These are phyloP conservation scores for Syngnathus floridae DNA, from an alignment of 2,113 vertebrate species.

Conservation along the genomic window DNA sequence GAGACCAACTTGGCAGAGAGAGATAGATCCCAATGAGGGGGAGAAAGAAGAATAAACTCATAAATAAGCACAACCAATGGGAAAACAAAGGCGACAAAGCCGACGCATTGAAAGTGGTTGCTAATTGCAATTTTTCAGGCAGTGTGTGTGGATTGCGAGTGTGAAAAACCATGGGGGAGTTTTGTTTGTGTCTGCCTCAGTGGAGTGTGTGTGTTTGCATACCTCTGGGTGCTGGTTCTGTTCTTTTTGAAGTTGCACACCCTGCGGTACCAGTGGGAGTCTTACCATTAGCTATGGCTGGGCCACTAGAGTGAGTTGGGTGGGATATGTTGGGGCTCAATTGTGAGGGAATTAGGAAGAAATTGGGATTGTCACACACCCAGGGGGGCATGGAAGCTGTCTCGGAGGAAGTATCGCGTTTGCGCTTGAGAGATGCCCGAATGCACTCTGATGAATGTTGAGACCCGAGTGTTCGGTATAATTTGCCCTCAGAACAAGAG, in stretches of 20 bases:
- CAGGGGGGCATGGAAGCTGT: conserved; percentile 20
- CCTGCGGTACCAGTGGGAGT: conserved; percentile 57
- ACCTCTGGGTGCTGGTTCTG: conserved; percentile 47
- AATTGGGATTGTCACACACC: conserved; percentile 38
- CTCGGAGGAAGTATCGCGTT: conserved; percentile 5
- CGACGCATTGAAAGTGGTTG: conserved; percentile 51
- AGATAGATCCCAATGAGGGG: conserved; percentile 18
- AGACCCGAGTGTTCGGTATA: background rate
- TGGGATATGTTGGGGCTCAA: conserved; percentile 15
- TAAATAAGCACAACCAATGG: conserved; percentile 64
- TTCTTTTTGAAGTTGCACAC: conserved; percentile 62
- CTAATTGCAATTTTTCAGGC: conserved; percentile 57
- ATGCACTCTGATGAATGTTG: background rate
- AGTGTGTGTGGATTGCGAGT: conserved; percentile 13
- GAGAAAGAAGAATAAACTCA: conserved; percentile 40
- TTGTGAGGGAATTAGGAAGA: conserved; percentile 40
- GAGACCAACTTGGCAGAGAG: conserved; percentile 24
- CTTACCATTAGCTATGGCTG: conserved; percentile 62
- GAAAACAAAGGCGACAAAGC: conserved; percentile 38
- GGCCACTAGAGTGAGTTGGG: conserved; percentile 44
- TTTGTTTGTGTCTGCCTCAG: conserved; percentile 11
- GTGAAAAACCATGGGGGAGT: conserved; percentile 13
- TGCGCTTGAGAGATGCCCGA: background rate
- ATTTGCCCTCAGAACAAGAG: conserved; percentile 15
- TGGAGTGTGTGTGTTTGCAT: conserved; percentile 41